phyloP scores from a whole-genome alignment of 92 coral and sea anemone species.

The Nematostella vectensis region DNA sequence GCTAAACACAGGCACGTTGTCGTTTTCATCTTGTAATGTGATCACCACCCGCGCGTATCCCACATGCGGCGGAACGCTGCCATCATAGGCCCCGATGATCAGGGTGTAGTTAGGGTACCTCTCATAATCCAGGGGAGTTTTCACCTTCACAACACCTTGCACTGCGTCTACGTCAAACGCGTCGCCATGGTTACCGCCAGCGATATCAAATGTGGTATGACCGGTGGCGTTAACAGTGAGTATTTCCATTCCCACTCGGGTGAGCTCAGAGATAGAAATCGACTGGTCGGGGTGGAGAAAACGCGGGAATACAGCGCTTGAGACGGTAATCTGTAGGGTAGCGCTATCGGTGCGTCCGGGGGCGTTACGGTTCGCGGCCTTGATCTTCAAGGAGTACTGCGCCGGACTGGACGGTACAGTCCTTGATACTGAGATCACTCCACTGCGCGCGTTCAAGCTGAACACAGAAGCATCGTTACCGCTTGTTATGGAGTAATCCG shows the following conservation, averaged over 20 bases:
- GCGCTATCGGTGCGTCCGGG: constrained; percentile 50
- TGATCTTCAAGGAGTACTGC: constrained; percentile 40
- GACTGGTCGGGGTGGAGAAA: constrained; percentile 58
- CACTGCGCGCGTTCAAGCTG: constrained; percentile 32
- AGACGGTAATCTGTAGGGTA: constrained; percentile 44
- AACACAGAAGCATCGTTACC: constrained; percentile 38
- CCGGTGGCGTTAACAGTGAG: constrained; percentile 81
- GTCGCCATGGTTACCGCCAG: constrained; percentile 70
- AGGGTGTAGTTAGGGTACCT: constrained; percentile 45
- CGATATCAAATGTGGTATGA: constrained; percentile 59
- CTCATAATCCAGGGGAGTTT: constrained; percentile 64
- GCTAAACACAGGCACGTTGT: constrained; percentile 64
- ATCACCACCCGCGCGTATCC: constrained; percentile 47
- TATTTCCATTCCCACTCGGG: constrained; percentile 43
- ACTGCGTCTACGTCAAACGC: constrained; percentile 63
- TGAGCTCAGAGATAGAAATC: constrained; percentile 57
- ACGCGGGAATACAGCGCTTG: constrained; percentile 41
- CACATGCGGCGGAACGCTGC: constrained; percentile 57
- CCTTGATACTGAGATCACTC: constrained; percentile 63
- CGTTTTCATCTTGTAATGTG: constrained; percentile 63
- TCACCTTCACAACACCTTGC: constrained; percentile 46
- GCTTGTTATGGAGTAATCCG: constrained; percentile 49
- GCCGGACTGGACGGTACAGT: constrained; percentile 37
- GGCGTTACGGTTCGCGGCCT: constrained; percentile 66
- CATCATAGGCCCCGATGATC: constrained; percentile 74